Conservation (phyloP, 2,113 vertebrate species). For the Corydoras sp. region DNA sequence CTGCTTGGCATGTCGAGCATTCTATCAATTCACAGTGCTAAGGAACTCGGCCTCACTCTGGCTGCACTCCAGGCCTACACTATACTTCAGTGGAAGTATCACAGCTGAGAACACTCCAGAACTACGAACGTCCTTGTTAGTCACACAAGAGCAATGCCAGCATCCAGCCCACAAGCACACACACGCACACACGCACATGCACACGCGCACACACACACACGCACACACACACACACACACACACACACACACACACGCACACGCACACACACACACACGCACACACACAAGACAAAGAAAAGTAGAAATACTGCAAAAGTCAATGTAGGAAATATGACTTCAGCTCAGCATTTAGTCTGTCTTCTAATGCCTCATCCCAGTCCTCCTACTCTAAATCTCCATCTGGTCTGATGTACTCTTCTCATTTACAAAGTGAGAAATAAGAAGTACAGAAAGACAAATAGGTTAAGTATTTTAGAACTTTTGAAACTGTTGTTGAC, state of each 20-base stretch:
- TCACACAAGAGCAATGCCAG: constrained; percentile 11
- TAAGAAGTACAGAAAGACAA: constrained; percentile 4
- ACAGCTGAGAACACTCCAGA: constrained; percentile 25
- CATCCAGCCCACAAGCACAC: neutral
- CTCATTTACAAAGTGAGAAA: constrained; percentile 16
- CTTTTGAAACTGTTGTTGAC: neutral
- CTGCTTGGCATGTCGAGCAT: neutral
- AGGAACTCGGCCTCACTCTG: constrained; percentile 5
- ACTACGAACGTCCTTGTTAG: constrained; percentile 17
- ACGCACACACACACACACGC: neutral
- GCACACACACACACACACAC: constrained; percentile 2
- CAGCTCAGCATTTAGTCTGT: neutral
- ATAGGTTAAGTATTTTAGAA: neutral
- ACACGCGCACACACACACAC: constrained; percentile 10
- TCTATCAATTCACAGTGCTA: constrained; percentile 18
- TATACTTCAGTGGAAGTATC: neutral
- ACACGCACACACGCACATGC: constrained; percentile 1
- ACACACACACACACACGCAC: neutral
- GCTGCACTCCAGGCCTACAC: neutral
- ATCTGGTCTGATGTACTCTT: constrained; percentile 13
- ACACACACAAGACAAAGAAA: neutral
- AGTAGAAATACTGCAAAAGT: neutral
- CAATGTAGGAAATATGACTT: neutral
- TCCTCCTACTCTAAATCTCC: constrained; percentile 1
- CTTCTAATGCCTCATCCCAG: neutral